A percentile compares a stretch with the other conserved stretches of the same genome.
These are phyloP conservation scores for Tillus elongatus DNA, from an alignment of 2,888 invertebrate species.

Conservation along the genomic window DNA sequence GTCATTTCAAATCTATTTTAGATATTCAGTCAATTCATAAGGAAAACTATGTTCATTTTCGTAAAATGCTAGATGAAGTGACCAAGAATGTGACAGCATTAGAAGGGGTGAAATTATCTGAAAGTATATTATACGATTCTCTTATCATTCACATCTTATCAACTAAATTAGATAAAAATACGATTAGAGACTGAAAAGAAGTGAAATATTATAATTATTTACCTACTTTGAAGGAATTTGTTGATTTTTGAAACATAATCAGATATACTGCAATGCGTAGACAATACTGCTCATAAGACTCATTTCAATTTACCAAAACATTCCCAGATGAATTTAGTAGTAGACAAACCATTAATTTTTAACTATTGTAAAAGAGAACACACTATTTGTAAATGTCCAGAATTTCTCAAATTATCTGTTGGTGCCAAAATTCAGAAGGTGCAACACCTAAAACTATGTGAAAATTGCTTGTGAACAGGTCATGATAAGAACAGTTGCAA, in stretches of 20 bases:
- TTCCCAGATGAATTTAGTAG: background rate
- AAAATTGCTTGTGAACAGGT: background rate
- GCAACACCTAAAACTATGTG: too few relatives aligned
- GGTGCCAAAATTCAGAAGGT: constrained; percentile 4
- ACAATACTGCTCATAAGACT: too few relatives aligned
- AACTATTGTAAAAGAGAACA: constrained; percentile 3
- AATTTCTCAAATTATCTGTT: background rate
- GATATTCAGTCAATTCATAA: constrained; percentile 6
- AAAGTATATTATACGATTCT: constrained; percentile 7
- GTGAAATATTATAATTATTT: background rate
- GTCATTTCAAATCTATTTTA: constrained; percentile 10
- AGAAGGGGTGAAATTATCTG: constrained; percentile 1
- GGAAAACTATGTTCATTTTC: constrained; percentile 9
- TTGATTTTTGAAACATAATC: constrained; percentile 9
- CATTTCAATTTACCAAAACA: background rate
- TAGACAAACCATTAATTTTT: background rate
- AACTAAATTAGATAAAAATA: constrained; percentile 1
- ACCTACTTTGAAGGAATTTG: constrained; percentile 3
- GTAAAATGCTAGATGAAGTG: constrained; percentile 7
- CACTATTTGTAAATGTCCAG: constrained; percentile 4
- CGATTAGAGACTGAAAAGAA: background rate
- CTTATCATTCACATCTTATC: background rate
- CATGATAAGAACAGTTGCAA: constrained; percentile 3
- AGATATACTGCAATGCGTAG: constrained; percentile 1
- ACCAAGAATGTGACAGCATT: background rate